Evolutionary conservation across 2,888 invertebrate genomes (phyloP).

Genomic region (Chouioia cunea): DNA sequence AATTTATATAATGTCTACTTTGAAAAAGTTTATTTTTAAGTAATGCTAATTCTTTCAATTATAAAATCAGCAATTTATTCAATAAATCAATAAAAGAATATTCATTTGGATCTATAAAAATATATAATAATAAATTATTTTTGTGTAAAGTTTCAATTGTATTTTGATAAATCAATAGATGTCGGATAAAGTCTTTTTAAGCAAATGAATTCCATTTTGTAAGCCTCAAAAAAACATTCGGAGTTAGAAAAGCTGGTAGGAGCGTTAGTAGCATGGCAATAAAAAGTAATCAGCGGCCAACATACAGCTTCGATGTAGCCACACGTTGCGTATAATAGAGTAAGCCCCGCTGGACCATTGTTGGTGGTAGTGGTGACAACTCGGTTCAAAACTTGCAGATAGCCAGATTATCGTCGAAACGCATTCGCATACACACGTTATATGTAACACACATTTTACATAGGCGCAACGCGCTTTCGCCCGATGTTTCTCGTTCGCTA

Average conservation of each 20-base stretch:
- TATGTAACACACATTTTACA: background rate
- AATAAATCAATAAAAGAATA: too few relatives aligned
- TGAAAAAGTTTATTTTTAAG: too few relatives aligned
- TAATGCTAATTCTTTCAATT: too few relatives aligned
- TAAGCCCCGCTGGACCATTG: background rate
- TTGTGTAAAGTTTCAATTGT: too few relatives aligned
- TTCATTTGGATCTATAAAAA: too few relatives aligned
- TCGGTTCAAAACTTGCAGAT: constrained; percentile 34
- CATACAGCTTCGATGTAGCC: background rate
- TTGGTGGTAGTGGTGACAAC: background rate
- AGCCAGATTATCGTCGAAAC: constrained; percentile 23
- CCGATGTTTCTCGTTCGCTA: background rate
- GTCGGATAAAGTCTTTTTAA: background rate
- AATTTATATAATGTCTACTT: too few relatives aligned
- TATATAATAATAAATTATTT: too few relatives aligned
- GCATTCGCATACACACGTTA: background rate
- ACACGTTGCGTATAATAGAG: constrained; percentile 2
- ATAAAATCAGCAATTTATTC: too few relatives aligned
- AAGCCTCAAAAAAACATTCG: background rate
- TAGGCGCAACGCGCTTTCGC: background rate
- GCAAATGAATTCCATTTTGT: constrained; percentile 2
- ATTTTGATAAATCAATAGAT: too few relatives aligned
- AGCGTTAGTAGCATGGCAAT: background rate
- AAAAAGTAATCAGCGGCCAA: constrained; percentile 23
- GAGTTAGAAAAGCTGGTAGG: too few relatives aligned